Evolutionary conservation across 53 echinoderm and acorn worm genomes (phyloP).

Genomic region (Echinarachnius parma): DNA sequence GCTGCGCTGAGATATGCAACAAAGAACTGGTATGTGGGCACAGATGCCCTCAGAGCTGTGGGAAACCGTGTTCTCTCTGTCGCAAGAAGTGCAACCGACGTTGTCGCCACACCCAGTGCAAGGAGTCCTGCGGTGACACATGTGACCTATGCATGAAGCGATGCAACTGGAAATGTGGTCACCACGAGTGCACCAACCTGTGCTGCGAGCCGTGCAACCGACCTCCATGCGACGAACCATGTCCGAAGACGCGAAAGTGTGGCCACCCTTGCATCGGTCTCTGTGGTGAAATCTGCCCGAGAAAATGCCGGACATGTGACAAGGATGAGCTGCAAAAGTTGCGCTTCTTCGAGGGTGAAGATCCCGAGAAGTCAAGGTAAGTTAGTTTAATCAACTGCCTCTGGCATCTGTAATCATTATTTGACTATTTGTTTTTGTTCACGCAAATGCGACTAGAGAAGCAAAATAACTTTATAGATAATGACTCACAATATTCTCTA

Average conservation of each 20-base stretch:
- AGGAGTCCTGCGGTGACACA: conserved; percentile 39
- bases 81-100: conserved; percentile 33
- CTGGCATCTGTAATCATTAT: too few relatives aligned
- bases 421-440: too few relatives aligned
- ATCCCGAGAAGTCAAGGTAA: too few relatives aligned
- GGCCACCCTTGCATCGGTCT: conserved; percentile 75
- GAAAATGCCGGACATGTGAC: conserved; percentile 62
- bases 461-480: too few relatives aligned
- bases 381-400: too few relatives aligned
- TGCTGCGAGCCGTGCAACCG: conserved; percentile 48
- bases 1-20: conserved; percentile 49
- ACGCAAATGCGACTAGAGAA: too few relatives aligned
- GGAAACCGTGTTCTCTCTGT: conserved; percentile 55
- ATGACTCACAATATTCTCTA: too few relatives aligned
- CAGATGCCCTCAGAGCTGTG: conserved; percentile 48
- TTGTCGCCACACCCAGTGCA: conserved; percentile 54
- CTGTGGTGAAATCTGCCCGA: conserved; percentile 88
- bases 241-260: conserved; percentile 25
- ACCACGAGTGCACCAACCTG: conserved; percentile 24
- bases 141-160: conserved; percentile 43
- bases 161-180: conserved; percentile 58
- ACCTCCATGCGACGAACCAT: conserved; percentile 49
- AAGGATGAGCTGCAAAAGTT: too few relatives aligned
- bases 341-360: too few relatives aligned
- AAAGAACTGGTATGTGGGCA: conserved; percentile 69